Percentiles rank a stretch among this genome's conserved stretches.
Conservation (phyloP, 2,888 invertebrate genomes). For the Congeria kusceri region DNA sequence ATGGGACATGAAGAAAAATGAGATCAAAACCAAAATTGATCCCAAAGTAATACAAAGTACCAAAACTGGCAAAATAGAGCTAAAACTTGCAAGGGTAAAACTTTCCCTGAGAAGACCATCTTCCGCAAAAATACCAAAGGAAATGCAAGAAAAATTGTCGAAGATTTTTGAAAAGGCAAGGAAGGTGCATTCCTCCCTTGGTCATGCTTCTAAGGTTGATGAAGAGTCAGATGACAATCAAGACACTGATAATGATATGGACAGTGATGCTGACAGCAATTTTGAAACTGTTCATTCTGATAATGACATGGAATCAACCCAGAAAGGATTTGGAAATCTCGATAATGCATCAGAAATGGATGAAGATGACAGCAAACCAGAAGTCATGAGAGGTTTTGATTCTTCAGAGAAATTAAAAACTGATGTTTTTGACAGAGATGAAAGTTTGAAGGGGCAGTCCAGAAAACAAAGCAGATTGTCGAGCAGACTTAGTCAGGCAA, state of each 20-base stretch:
- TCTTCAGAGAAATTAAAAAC: no score
- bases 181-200: neutral
- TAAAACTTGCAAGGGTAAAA: slow-evolving; percentile 6
- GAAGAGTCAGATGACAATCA: neutral
- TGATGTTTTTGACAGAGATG: neutral
- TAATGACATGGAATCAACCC: no score
- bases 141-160: slow-evolving; percentile 9
- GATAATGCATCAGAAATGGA: neutral
- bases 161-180: slow-evolving; percentile 3
- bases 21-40: neutral
- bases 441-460: slow-evolving; percentile 6
- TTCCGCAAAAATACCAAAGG: slow-evolving; percentile 1
- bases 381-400: no score
- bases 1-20: slow-evolving; percentile 5
- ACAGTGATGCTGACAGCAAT: slow-evolving; percentile 9
- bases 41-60: neutral
- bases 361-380: no score
- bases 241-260: neutral
- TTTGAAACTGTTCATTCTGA: neutral
- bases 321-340: no score
- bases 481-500: no score
- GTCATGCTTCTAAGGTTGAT: neutral
- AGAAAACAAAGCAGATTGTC: neutral
- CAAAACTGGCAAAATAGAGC: neutral
- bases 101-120: slow-evolving; percentile 2